Base-by-base conservation (phyloP, 1,140 invertebrate species). In the Megathymus violae region DNA sequence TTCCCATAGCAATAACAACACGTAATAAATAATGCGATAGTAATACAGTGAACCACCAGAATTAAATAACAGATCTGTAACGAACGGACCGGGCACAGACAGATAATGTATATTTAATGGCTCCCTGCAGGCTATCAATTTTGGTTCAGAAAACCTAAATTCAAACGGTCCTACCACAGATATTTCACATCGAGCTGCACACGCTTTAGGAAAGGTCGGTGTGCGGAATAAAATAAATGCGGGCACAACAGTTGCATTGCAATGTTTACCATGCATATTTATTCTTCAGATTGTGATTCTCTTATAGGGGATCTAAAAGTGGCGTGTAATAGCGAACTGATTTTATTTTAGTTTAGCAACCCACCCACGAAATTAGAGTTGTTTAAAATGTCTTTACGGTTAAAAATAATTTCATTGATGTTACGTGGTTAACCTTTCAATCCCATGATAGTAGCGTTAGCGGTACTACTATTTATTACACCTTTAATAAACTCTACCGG, bases 91-190 rank as follows among this genome's bases (percentile, higher is more conserved):
- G 52, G 15, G 19, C 52, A 34, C 22, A 41, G 52, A 16, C 56
- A 60, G 56, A 75, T 86, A 86, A 88, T 86, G 82, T 84, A 76
- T 82, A 83, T 85, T 86, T 88, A 86, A 88, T 86, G 77, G 80
- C 69, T 67, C 65, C 71, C 66, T 70, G 70, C 72, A 72, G 73
- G 80, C 76, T 76, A 81, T 78, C 80, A 83, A 85, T 80, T 83
- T 81, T 71, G 64, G 68, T 69, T 70, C 70, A 72, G 74, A 73
- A 70, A 73, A 60, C 61, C 60, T 67, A 67, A 60, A 62, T 67
- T 67, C 64, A 22, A 48, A 62, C 64, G 64, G 36, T 62, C n/a
- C 34, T 46, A 62, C 52, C 58, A 56, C 58, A 52, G 47, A 62
- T 67, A 54, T 67, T 62, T 67, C 40, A 48, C 43, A 61, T 66